Conservation (phyloP, 1,140 invertebrate genomes). For the Steinernema khuongi region DNA sequence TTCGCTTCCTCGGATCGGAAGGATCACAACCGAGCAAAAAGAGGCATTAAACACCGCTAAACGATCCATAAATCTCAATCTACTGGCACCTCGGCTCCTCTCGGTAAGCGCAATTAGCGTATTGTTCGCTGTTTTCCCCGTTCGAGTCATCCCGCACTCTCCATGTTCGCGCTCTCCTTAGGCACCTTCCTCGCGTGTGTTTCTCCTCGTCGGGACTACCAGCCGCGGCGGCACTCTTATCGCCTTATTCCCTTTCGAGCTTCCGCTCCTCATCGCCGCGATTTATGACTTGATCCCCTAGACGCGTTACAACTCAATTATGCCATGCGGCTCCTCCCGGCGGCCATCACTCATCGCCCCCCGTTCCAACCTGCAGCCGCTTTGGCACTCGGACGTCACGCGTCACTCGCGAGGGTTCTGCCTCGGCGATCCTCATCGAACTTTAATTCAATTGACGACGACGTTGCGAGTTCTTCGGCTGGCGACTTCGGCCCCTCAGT, state of each 20-base stretch:
- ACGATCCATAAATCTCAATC: too few species aligned
- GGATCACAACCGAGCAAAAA: too few species aligned
- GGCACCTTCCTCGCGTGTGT: too few species aligned
- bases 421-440: neutral
- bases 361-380: neutral
- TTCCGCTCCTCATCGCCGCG: too few species aligned
- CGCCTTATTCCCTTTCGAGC: neutral
- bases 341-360: neutral
- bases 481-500: neutral
- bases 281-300: neutral
- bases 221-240: too few species aligned
- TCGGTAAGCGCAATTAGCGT: neutral
- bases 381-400: neutral
- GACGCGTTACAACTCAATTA: neutral
- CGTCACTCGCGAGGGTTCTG: neutral
- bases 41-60: too few species aligned
- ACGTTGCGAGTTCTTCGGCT: neutral
- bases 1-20: too few species aligned
- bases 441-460: conserved; percentile 4
- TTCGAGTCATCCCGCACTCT: neutral
- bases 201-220: too few species aligned
- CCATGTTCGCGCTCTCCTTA: neutral
- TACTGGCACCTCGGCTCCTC: neutral
- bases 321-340: too few species aligned
- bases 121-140: neutral